Evolutionary conservation across 2,888 invertebrate genomes (phyloP).

Genomic region (Marronus borbonicus): DNA sequence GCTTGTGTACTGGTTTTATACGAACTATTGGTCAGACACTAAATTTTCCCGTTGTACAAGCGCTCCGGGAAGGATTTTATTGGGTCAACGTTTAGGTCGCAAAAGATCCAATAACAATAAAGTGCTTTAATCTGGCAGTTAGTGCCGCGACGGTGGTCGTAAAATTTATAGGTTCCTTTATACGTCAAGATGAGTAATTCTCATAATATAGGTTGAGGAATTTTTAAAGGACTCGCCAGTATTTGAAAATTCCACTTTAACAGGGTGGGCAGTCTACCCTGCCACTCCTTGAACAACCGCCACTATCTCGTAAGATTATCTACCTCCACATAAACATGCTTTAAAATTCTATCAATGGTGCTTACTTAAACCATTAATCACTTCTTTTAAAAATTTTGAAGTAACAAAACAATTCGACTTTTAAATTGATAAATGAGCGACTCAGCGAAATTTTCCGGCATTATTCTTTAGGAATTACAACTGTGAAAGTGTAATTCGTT

Average conservation of each 20-base stretch:
- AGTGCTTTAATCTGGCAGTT: slow-evolving; percentile 45
- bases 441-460: no score
- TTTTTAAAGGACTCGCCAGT: slow-evolving; percentile 3
- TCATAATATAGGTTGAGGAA: slow-evolving; percentile 18
- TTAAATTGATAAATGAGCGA: no score
- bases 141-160: slow-evolving; percentile 36
- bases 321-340: no score
- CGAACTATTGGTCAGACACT: background rate
- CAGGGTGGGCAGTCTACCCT: no score
- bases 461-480: no score
- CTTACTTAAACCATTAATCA: no score
- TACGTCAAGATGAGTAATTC: slow-evolving; percentile 36
- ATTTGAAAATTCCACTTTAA: background rate
- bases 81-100: slow-evolving; percentile 42
- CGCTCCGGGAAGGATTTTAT: slow-evolving; percentile 11
- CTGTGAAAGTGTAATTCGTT: background rate
- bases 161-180: slow-evolving; percentile 40
- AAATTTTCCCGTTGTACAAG: slow-evolving; percentile 12
- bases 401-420: no score
- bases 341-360: no score
- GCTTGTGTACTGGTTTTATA: background rate
- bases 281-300: background rate
- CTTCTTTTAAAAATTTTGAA: no score
- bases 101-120: slow-evolving; percentile 47
- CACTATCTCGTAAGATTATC: background rate